Base-by-base conservation (phyloP, 2,888 invertebrate species). In the Drosophila infuscata region DNA sequence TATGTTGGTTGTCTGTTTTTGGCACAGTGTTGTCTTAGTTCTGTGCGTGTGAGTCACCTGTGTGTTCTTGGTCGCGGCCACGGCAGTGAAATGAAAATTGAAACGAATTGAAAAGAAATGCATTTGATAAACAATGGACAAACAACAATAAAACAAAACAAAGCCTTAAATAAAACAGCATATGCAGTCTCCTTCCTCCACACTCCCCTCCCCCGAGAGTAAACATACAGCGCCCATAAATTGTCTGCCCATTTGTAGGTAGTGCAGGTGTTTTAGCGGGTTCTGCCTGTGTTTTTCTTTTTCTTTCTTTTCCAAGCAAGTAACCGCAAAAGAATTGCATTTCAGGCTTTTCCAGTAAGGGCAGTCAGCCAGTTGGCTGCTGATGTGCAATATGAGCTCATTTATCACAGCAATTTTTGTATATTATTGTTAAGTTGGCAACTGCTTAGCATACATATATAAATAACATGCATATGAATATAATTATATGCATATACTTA, bases 51-150 rank as follows among this genome's bases (percentile, higher is more conserved):
- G 85, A 89, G 73, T 83, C 82, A 83, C 70, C 64, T 87, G 76
- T 61, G 46, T 69, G 66, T 66, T 72, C 35, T 82, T 76, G 86
- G 76, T 82, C 80, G 79, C 66, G 89, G 72, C 61, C 83, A 66
- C 79, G 89, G 88, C 89, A 87, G 70, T 83, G 89, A 89, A 90
- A 83, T 57, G 35, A 81, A 78, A 81, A 72, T 60, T 64, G 48
- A 78, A 64, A 57, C 20, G 46, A 57, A 71, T 68, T 60, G 43
- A 82, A 79, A 46, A 35, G 48, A 70, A 87, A 70, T 88, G 83
- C 88, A 88, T 72, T 84, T 74, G 70, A 62, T 77, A 70, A 64
- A 72, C 69, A 86, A 58, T 59, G 63, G 41, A n/a, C 20, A 58
- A 67, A 79, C 35, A 76, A n/a, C 8, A 58, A 67, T 57, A 32